phyloP scores from a whole-genome alignment of 2,888 invertebrate genomes.

The Euplexia lucipara region DNA sequence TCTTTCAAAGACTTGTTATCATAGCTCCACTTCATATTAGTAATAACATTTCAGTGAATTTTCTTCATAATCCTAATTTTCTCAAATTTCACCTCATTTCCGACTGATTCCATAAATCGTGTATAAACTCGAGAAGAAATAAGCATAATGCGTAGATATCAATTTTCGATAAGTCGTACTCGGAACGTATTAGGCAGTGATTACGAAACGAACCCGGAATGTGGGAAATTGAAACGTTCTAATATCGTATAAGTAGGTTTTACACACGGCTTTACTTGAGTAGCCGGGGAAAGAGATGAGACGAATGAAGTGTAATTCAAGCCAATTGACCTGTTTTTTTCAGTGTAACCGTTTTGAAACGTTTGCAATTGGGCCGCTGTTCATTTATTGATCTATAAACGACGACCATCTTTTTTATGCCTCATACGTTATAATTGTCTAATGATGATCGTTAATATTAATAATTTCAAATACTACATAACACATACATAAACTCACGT shows the following conservation, averaged over 20 bases:
- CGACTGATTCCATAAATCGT: conserved; percentile 43
- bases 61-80: conserved; percentile 12
- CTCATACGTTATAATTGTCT: too few relatives aligned
- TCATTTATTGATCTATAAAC: too few relatives aligned
- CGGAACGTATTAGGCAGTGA: conserved; percentile 52
- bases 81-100: conserved; percentile 16
- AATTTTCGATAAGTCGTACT: conserved; percentile 61
- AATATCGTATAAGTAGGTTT: conserved; percentile 51
- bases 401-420: too few relatives aligned
- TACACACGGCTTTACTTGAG: conserved; percentile 47
- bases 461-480: too few relatives aligned
- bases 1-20: too few relatives aligned
- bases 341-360: neutral
- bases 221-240: conserved; percentile 49
- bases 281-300: conserved; percentile 6
- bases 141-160: conserved; percentile 61
- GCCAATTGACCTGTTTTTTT: conserved; percentile 29
- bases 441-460: too few relatives aligned
- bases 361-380: too few relatives aligned
- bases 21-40: conserved; percentile 19
- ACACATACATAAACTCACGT: too few relatives aligned
- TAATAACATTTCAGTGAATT: neutral
- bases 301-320: conserved; percentile 30
- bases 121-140: conserved; percentile 50
- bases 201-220: conserved; percentile 47